These are phyloP conservation scores for Poecilus cupreus DNA, from an alignment of 2,888 invertebrate species.

Conservation along the genomic window DNA sequence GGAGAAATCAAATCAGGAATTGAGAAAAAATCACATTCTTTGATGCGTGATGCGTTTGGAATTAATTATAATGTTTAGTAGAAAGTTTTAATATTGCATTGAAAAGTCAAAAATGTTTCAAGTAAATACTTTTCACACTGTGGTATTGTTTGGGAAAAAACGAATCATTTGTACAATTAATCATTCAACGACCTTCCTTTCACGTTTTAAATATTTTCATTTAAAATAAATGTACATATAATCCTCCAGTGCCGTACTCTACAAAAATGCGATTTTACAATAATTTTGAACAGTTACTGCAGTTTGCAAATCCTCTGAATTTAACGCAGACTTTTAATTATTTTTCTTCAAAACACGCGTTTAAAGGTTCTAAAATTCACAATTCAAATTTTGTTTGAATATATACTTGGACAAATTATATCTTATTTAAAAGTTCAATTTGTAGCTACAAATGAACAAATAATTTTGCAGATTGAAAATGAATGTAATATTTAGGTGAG, in stretches of 20 bases:
- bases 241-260: background rate
- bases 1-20: slow-evolving; percentile 54
- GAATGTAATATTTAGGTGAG: too few species aligned
- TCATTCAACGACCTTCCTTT: slow-evolving; percentile 43
- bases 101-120: slow-evolving; percentile 39
- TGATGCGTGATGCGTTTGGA: slow-evolving; percentile 42
- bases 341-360: too few species aligned
- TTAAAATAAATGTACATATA: background rate
- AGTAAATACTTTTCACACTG: slow-evolving; percentile 29
- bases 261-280: too few species aligned
- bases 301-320: too few species aligned
- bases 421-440: too few species aligned
- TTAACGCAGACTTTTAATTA: too few species aligned
- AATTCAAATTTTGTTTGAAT: too few species aligned
- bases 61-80: slow-evolving; percentile 53
- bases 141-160: slow-evolving; percentile 32
- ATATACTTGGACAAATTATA: too few species aligned
- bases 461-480: too few species aligned
- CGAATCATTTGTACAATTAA: slow-evolving; percentile 20
- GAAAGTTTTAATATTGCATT: slow-evolving; percentile 49
- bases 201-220: slow-evolving; percentile 35
- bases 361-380: too few species aligned
- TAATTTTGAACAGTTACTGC: too few species aligned
- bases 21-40: slow-evolving; percentile 52
- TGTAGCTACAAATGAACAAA: too few species aligned